Percentiles rank a stretch among this genome's conserved stretches.
phyloP scores from a whole-genome alignment of 2,888 invertebrate genomes.

The Sturmia bella region DNA sequence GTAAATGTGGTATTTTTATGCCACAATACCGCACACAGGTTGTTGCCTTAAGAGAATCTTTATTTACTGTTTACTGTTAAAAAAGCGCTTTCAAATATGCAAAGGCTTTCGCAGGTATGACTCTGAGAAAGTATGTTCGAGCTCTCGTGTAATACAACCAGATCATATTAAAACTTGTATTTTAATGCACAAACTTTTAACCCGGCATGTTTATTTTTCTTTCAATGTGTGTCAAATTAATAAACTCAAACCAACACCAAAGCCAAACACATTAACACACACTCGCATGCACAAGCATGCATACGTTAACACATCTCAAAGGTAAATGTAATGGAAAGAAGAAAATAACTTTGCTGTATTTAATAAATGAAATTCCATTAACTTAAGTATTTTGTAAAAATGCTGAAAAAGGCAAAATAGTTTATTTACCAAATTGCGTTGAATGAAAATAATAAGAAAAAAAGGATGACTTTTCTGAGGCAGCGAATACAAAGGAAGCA shows the following conservation, averaged over 20 bases:
- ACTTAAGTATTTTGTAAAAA: conserved; percentile 15
- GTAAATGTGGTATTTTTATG: conserved; percentile 57
- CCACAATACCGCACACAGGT: conserved; percentile 53
- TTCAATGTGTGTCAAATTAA: conserved; percentile 41
- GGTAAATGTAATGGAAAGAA: neutral
- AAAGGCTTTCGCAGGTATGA: conserved; percentile 9
- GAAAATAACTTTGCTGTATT: conserved; percentile 12
- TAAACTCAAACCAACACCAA: conserved; percentile 14
- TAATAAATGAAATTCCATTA: conserved; percentile 40
- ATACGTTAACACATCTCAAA: neutral
- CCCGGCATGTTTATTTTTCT: conserved; percentile 12
- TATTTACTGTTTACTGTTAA: conserved; percentile 6
- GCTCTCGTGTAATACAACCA: conserved; percentile 5
- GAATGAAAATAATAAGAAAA: conserved; percentile 13
- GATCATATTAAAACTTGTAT: conserved; percentile 50
- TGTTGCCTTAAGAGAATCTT: conserved; percentile 53
- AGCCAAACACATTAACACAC: neutral
- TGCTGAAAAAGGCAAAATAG: neutral
- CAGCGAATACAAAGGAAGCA: too few relatives aligned
- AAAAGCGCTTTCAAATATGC: neutral
- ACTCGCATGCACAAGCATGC: neutral
- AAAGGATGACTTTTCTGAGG: neutral
- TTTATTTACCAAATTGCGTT: conserved; percentile 20
- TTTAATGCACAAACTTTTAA: conserved; percentile 18
- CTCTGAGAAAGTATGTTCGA: neutral